Evolutionary conservation across 2,113 vertebrate species (phyloP), one percentile per base, ranked within the genome.

Genomic region (Colius striatus): DNA sequence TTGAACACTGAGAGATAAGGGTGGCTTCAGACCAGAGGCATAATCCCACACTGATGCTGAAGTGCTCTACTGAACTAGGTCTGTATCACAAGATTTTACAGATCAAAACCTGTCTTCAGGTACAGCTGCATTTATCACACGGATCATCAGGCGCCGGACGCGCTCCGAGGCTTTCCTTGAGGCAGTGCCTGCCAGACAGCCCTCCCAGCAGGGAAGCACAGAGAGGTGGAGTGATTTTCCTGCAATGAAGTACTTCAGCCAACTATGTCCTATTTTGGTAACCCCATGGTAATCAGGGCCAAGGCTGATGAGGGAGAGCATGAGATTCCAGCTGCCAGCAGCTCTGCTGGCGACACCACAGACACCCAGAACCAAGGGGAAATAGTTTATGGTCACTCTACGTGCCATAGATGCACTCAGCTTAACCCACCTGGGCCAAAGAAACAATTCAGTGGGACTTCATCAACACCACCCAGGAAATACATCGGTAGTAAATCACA

Each of bases 11-110:
- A 73, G 78, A 73, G 65, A 11, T 25, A 6, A 48, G 84, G 77
- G 43, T 11, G 30, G 68, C 81, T 71, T 34, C 73, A 7, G 74
- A 8, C 5, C 68, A 36, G 48, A 29, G 66, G 34, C 51, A 36
- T 5, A 26, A 61, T 71, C 8, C 53, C 67, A 21, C 32, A 2
- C 1, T 4, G 36, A 10, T 0, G 6, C 76, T 25, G 25, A 41
- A 70, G 43, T 4, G 58, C 55, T 88, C 41, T 3, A 4, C 30
- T 21, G 61, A 38, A 22, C 57, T 30, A 27, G 53, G 1, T 9
- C 50, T 13, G 1, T 16, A 36, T 10, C 3, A 1, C 32, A 43
- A 79, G 61, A 43, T 0, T 0, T 26, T 15, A 20, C 57, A 36
- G 65, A 47, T 50, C 68, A 71, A 38, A 77, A 19, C 4, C 26